These are phyloP conservation scores for Salvelinus namaycush DNA, from an alignment of 2,113 vertebrate species.

Conservation along the genomic window DNA sequence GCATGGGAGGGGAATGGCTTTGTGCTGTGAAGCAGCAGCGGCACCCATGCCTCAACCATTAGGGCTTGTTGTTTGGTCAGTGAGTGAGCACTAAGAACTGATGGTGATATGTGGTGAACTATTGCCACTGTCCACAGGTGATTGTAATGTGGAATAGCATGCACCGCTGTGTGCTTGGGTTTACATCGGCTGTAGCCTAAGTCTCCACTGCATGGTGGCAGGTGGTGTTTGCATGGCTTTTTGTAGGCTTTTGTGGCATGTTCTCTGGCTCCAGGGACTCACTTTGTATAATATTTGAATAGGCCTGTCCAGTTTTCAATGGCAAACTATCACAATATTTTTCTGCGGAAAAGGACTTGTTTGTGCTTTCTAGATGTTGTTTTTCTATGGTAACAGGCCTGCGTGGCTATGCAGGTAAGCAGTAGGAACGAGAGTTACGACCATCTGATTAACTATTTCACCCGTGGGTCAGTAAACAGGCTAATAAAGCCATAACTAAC, in stretches of 20 bases:
- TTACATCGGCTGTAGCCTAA: not conserved
- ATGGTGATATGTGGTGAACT: slow-evolving; percentile 56
- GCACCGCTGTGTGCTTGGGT: not conserved
- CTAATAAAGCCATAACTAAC: not conserved
- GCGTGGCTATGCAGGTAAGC: not conserved
- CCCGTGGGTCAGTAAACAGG: not conserved
- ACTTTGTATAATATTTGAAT: slow-evolving; percentile 44
- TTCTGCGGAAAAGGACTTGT: not conserved
- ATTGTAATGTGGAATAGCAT: slow-evolving; percentile 11
- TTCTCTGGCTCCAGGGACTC: not conserved
- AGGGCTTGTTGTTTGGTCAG: slow-evolving; percentile 9
- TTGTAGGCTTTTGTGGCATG: not conserved
- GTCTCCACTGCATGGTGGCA: not conserved
- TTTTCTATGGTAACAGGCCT: not conserved
- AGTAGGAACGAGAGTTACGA: no score
- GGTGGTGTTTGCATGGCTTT: not conserved
- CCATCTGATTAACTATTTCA: not conserved
- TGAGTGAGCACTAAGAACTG: slow-evolving; percentile 14
- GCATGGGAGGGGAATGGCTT: slow-evolving; percentile 39
- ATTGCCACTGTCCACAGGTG: slow-evolving; percentile 43
- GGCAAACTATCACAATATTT: slow-evolving; percentile 13
- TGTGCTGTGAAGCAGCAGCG: slow-evolving; percentile 28
- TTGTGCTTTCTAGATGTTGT: not conserved
- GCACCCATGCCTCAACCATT: slow-evolving; percentile 25
- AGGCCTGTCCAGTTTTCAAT: slow-evolving; percentile 14